Evolutionary conservation across 2,888 invertebrate genomes (phyloP).

Genomic region (Epistrophe eligans): DNA sequence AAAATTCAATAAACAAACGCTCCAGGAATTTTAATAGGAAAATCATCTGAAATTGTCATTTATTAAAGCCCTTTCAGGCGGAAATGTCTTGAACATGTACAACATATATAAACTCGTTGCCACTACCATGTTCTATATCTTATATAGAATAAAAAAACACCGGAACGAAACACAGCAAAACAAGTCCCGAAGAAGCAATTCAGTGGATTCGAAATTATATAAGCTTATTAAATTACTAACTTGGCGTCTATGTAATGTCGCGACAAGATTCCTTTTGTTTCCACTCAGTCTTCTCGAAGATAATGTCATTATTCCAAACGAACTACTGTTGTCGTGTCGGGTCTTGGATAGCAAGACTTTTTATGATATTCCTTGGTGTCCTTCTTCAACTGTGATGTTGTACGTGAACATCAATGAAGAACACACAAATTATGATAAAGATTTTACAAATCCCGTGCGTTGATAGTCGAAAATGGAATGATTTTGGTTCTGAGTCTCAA

Average conservation of each 20-base stretch:
- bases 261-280: constrained; percentile 55
- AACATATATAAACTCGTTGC: background rate
- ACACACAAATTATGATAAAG: background rate
- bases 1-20: constrained; percentile 58
- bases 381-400: background rate
- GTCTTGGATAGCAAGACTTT: background rate
- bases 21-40: constrained; percentile 59
- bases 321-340: constrained; percentile 1
- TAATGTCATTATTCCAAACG: constrained; percentile 48
- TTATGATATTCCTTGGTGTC: background rate
- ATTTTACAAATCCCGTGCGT: constrained; percentile 22
- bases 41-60: constrained; percentile 47
- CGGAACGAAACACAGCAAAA: constrained; percentile 17
- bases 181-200: constrained; percentile 40
- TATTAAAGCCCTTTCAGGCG: constrained; percentile 45
- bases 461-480: constrained; percentile 37
- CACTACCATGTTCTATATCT: background rate
- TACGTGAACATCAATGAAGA: background rate
- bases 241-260: constrained; percentile 60
- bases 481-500: constrained; percentile 5
- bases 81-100: constrained; percentile 26
- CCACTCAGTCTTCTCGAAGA: constrained; percentile 13
- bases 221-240: constrained; percentile 66
- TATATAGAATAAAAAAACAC: background rate
- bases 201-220: constrained; percentile 47